phyloP scores from a whole-genome alignment of 2,113 vertebrate genomes.

The Zapornia atra region DNA sequence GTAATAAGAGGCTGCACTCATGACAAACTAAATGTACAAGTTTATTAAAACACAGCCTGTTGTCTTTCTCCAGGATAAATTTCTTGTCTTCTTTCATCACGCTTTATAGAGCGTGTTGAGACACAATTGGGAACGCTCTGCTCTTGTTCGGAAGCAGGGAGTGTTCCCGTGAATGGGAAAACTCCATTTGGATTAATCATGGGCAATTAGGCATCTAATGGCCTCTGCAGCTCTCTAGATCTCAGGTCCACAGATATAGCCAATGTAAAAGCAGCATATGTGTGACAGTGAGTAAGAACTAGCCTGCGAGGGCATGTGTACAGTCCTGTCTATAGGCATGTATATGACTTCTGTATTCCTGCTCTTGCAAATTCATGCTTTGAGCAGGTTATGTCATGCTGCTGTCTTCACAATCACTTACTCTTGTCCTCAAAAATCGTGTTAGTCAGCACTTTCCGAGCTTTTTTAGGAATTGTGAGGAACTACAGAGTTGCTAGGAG shows the following conservation, averaged over 20 bases:
- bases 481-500: neutral
- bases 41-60: constrained; percentile 15
- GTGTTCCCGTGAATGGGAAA: constrained; percentile 36
- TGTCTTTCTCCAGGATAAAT: constrained; percentile 24
- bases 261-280: neutral
- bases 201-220: constrained; percentile 28
- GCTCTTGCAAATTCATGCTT: neutral
- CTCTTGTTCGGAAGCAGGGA: constrained; percentile 23
- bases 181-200: constrained; percentile 39
- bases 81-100: constrained; percentile 29
- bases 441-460: neutral
- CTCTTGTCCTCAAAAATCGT: neutral
- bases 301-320: neutral
- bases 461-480: neutral
- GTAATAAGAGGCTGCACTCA: neutral
- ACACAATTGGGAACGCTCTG: constrained; percentile 1
- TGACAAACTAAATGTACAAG: neutral
- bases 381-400: neutral
- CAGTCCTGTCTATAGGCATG: neutral
- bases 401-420: neutral
- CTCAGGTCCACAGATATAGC: neutral
- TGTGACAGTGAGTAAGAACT: neutral
- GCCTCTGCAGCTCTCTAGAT: neutral
- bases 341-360: neutral
- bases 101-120: constrained; percentile 14